These are phyloP conservation scores for Leptatherina wallacei DNA, from an alignment of 2,797 vertebrate genomes.

Conservation along the genomic window DNA sequence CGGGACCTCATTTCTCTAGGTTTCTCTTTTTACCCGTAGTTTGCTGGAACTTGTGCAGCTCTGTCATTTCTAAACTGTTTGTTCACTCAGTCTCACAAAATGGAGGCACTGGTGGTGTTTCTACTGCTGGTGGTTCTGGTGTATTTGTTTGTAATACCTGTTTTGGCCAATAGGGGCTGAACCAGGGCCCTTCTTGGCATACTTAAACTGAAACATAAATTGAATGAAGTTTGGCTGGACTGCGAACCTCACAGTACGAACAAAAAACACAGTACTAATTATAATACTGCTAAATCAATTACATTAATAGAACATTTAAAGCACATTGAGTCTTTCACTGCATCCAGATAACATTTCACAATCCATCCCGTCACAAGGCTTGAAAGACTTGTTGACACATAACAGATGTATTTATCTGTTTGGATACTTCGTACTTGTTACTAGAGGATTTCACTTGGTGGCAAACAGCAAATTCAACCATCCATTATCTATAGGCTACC, in stretches of 20 bases:
- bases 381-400: background rate
- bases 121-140: background rate
- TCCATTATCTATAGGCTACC: too few species aligned
- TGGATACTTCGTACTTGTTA: too few species aligned
- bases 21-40: slow-evolving; percentile 38
- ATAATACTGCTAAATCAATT: background rate
- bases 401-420: too few species aligned
- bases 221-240: background rate
- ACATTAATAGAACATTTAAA: too few species aligned
- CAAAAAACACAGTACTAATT: background rate
- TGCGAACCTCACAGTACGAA: background rate
- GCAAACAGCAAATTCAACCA: too few species aligned
- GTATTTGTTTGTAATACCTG: background rate
- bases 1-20: slow-evolving; percentile 31
- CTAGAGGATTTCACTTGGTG: too few species aligned
- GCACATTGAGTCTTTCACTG: background rate
- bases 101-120: background rate
- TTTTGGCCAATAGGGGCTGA: background rate
- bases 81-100: slow-evolving; percentile 7
- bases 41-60: slow-evolving; percentile 10
- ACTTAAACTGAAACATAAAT: background rate
- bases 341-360: background rate
- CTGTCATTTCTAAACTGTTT: slow-evolving; percentile 18
- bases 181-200: background rate
- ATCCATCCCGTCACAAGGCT: background rate